These are phyloP conservation scores for Astur gentilis DNA, from an alignment of 2,113 vertebrate species.

Conservation along the genomic window DNA sequence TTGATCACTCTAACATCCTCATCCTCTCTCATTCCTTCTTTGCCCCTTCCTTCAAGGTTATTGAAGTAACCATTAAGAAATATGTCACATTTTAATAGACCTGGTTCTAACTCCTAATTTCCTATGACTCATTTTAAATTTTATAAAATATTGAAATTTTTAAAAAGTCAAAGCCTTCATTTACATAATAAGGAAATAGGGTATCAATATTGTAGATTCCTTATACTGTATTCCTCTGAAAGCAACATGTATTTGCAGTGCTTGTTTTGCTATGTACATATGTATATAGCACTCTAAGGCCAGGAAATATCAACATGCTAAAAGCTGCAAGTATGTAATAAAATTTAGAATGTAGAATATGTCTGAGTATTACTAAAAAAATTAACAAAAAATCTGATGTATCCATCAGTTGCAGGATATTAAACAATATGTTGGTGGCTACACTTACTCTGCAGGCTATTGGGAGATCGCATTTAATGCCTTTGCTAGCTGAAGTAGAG, in stretches of 20 bases:
- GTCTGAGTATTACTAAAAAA: background rate
- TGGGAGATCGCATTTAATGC: background rate
- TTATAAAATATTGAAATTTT: background rate
- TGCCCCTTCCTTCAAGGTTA: background rate
- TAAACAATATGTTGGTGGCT: background rate
- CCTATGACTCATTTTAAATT: background rate
- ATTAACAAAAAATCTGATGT: background rate
- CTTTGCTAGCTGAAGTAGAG: conserved; percentile 4
- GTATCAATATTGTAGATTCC: background rate
- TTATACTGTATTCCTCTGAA: background rate
- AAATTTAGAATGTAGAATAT: background rate
- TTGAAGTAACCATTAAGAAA: background rate
- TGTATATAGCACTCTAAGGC: background rate
- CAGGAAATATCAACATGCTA: background rate
- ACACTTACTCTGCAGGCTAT: background rate
- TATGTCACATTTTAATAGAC: background rate
- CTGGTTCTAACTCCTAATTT: background rate
- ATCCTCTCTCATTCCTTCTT: background rate
- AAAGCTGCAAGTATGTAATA: background rate
- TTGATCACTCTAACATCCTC: background rate
- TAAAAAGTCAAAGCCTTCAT: background rate
- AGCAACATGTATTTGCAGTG: background rate
- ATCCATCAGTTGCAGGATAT: background rate
- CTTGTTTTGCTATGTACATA: background rate
- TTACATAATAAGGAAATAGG: background rate